A percentile compares a stretch with the other conserved stretches of the same genome.
Conservation (phyloP, 2,797 vertebrate genomes). For the Alauda arvensis region DNA sequence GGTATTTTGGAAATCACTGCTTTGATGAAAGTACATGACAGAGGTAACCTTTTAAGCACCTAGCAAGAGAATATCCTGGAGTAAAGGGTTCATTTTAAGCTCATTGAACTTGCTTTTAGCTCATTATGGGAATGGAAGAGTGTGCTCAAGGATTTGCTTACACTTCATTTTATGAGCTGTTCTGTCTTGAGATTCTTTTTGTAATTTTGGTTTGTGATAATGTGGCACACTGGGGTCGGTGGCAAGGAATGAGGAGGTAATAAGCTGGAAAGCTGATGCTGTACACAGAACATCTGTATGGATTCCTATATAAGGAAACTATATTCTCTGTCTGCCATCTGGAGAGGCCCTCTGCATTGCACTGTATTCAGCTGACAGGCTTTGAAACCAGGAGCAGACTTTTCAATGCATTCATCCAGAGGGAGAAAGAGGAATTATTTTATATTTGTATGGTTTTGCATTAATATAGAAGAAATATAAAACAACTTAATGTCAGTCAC, state of each 20-base stretch:
- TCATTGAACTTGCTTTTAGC: neutral
- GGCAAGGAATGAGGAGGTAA: neutral
- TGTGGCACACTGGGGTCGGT: neutral
- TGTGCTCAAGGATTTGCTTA: constrained; percentile 30
- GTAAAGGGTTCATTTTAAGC: neutral
- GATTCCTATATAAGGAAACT: constrained; percentile 16
- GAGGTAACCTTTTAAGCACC: neutral
- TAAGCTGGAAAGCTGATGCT: constrained; percentile 13
- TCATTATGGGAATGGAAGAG: neutral
- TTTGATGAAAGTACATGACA: neutral
- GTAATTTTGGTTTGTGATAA: constrained; percentile 12
- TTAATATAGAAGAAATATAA: neutral
- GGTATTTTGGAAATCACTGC: neutral
- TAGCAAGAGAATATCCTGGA: neutral
- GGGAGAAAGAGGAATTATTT: neutral
- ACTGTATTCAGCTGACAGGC: constrained; percentile 6
- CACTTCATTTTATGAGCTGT: neutral
- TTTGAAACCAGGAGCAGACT: constrained; percentile 11
- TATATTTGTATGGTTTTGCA: neutral
- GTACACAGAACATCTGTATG: constrained; percentile 12
- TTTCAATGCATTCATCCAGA: neutral
- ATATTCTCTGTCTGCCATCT: constrained; percentile 1
- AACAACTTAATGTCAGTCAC: neutral
- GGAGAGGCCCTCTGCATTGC: constrained; percentile 7
- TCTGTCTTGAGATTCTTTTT: constrained; percentile 21